These are phyloP conservation scores for Mylabris sibirica DNA, from an alignment of 2,888 invertebrate genomes.

Conservation along the genomic window DNA sequence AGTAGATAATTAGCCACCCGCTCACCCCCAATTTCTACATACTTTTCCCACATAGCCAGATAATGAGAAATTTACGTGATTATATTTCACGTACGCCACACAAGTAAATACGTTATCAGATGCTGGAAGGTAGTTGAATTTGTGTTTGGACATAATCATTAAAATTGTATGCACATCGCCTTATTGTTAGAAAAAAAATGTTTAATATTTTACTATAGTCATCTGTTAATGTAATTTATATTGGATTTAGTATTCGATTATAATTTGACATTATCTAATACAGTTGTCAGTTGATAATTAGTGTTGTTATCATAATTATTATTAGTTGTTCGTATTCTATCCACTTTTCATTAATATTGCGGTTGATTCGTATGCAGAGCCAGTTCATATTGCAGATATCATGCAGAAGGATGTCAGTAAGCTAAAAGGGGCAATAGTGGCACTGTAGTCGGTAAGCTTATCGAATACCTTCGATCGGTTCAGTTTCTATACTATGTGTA, in stretches of 20 bases:
- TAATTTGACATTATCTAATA: background rate
- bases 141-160: background rate
- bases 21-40: background rate
- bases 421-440: constrained; percentile 17
- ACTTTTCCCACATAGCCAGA: background rate
- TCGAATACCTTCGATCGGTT: constrained; percentile 39
- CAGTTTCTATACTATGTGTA: constrained; percentile 27
- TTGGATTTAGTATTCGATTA: background rate
- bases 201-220: background rate
- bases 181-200: background rate
- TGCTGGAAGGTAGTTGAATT: constrained; percentile 1
- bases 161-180: background rate
- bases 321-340: background rate
- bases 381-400: constrained; percentile 43
- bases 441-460: constrained; percentile 24
- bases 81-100: constrained; percentile 5
- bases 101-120: background rate
- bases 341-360: constrained; percentile 26
- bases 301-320: background rate
- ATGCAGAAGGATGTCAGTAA: constrained; percentile 34
- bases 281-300: background rate
- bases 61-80: constrained; percentile 7
- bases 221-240: background rate
- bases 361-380: constrained; percentile 45
- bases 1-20: background rate